Evolutionary conservation across 2,113 vertebrate genomes (phyloP).

Genomic region (Tapirus terrestris): DNA sequence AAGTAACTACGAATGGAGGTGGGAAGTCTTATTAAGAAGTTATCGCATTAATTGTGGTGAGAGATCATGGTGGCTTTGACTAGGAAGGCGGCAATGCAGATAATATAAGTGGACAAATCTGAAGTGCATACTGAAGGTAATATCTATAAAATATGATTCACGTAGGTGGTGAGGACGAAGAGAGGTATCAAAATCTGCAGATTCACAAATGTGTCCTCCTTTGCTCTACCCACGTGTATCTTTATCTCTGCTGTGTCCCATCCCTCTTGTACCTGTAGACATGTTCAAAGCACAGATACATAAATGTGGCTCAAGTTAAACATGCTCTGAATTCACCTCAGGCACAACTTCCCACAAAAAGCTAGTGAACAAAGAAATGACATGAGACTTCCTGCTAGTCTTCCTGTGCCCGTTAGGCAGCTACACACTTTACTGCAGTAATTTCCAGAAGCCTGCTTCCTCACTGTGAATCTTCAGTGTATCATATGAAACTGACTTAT

Average conservation of each 20-base stretch:
- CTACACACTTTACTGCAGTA: neutral
- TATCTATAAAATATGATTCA: neutral
- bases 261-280: neutral
- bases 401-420: neutral
- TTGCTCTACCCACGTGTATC: accelerated
- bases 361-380: neutral
- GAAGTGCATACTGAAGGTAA: accelerated
- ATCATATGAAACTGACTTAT: neutral
- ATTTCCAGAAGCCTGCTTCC: neutral
- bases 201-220: neutral
- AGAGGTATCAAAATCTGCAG: neutral
- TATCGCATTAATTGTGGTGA: neutral
- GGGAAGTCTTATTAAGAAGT: neutral
- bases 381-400: neutral
- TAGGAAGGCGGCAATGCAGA: neutral
- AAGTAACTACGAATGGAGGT: neutral
- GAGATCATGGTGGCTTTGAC: neutral
- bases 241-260: neutral
- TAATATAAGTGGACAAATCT: neutral
- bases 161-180: neutral
- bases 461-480: neutral
- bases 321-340: neutral
- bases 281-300: neutral
- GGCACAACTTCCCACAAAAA: neutral
- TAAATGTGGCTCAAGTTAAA: neutral